Conservation (phyloP, 2,113 vertebrate genomes). For the Numida meleagris region DNA sequence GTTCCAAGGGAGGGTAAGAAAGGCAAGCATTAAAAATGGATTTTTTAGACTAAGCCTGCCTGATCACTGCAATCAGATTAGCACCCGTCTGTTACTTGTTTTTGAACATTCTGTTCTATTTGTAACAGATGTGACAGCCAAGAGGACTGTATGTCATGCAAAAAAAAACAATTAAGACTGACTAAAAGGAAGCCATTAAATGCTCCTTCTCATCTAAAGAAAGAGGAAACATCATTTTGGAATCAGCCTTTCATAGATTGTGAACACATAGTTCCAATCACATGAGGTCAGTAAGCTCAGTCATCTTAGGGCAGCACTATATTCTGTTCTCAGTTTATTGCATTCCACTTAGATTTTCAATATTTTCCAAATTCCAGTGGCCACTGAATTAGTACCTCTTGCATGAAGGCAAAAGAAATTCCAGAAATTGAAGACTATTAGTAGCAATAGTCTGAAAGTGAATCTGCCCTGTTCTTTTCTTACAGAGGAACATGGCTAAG, state of each 20-base stretch:
- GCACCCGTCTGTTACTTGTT: conserved; percentile 48
- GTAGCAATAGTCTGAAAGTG: background rate
- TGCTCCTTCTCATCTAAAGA: conserved; percentile 29
- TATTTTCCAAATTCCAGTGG: conserved; percentile 33
- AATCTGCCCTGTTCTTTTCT: background rate
- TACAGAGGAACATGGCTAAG: background rate
- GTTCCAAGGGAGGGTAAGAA: conserved; percentile 39
- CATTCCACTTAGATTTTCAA: conserved; percentile 25
- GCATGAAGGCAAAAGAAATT: background rate
- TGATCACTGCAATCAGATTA: conserved; percentile 69
- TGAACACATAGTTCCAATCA: conserved; percentile 31
- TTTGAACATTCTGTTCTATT: conserved; percentile 73
- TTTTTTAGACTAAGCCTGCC: conserved; percentile 50
- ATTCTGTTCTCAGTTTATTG: conserved; percentile 10
- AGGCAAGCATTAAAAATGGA: conserved; percentile 35
- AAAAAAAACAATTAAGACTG: conserved; percentile 63
- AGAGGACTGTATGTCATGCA: conserved; percentile 18
- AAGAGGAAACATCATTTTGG: conserved; percentile 30
- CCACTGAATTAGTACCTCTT: background rate
- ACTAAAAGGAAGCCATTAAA: conserved; percentile 50
- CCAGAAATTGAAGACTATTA: background rate
- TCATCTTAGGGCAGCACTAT: conserved; percentile 17
- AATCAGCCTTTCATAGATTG: conserved; percentile 49
- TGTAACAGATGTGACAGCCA: conserved; percentile 57
- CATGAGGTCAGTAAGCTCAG: conserved; percentile 1